Conservation (phyloP, 1,140 invertebrate genomes). For the Cyclargus thomasi region DNA sequence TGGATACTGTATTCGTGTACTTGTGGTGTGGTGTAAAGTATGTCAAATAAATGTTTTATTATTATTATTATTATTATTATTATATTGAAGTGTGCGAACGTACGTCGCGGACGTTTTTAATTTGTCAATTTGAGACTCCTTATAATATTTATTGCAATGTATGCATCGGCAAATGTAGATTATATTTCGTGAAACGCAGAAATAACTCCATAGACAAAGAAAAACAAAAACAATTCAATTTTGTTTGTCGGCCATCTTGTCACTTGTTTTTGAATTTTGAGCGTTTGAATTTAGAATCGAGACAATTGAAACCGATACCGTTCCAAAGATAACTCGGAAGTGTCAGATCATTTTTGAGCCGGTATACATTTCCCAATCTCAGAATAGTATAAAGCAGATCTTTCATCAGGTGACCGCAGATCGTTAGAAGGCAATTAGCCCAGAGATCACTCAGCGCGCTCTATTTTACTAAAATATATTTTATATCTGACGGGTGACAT, state of each 20-base stretch:
- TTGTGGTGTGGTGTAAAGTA: no score
- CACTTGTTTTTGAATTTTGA: background rate
- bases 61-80: no score
- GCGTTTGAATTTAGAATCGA: background rate
- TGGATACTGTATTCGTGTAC: no score
- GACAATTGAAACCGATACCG: conserved; percentile 45
- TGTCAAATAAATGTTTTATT: no score
- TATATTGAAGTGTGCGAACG: no score
- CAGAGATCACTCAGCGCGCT: conserved; percentile 55
- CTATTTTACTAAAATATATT: conserved; percentile 61
- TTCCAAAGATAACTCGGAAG: conserved; percentile 57
- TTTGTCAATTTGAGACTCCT: no score
- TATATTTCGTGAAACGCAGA: no score
- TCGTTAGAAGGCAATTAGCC: conserved; percentile 70
- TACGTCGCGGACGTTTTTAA: no score
- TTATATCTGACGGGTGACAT: conserved; percentile 42
- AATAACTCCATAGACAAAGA: background rate
- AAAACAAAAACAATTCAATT: background rate
- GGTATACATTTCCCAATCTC: conserved; percentile 66
- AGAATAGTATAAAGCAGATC: conserved; percentile 67
- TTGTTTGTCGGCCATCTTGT: background rate
- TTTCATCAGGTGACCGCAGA: conserved; percentile 49
- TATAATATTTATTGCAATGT: no score
- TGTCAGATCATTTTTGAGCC: conserved; percentile 9
- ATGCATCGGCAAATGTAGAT: no score